These are phyloP conservation scores for Aurelia aurita DNA, from an alignment of 30 jellyfish, hydroid and myxozoan genomes.

Conservation along the genomic window DNA sequence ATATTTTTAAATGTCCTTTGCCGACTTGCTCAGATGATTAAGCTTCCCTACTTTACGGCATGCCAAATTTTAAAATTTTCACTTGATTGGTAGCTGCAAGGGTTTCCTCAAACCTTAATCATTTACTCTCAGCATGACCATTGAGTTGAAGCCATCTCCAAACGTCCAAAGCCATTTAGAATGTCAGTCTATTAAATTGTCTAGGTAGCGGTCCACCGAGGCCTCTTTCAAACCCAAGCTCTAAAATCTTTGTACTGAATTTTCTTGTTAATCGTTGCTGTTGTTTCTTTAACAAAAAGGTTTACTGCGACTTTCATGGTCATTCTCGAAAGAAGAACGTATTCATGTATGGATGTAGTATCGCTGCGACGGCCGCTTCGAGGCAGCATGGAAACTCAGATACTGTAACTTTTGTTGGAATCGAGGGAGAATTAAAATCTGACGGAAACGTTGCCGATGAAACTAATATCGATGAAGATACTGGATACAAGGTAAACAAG, in stretches of 20 bases:
- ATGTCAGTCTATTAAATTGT: too few relatives aligned
- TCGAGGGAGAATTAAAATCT: slow-evolving; percentile 48
- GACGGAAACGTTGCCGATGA: slow-evolving; percentile 21
- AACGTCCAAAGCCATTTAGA: too few relatives aligned
- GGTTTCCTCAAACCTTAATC: too few relatives aligned
- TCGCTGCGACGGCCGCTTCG: slow-evolving; percentile 63
- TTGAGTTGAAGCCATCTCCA: too few relatives aligned
- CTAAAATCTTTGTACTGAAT: not conserved
- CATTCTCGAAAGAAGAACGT: slow-evolving; percentile 94
- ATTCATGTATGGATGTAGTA: slow-evolving; percentile 94
- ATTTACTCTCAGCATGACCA: too few relatives aligned
- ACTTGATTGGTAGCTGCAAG: too few relatives aligned
- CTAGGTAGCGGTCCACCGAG: too few relatives aligned
- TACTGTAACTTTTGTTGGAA: slow-evolving; percentile 17
- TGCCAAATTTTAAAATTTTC: too few relatives aligned
- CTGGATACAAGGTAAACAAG: slow-evolving; percentile 59
- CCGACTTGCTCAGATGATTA: too few relatives aligned
- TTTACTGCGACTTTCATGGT: slow-evolving; percentile 95
- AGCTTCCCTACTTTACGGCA: too few relatives aligned
- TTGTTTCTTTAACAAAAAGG: slow-evolving; percentile 31
- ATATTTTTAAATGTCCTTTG: too few relatives aligned
- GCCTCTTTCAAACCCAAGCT: too few relatives aligned
- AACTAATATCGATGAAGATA: slow-evolving; percentile 48
- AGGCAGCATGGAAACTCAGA: slow-evolving; percentile 72
- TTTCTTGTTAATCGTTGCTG: not conserved